Percentiles rank a stretch among this genome's conserved stretches.
phyloP scores from a whole-genome alignment of 2,888 invertebrate genomes.

The Syritta pipiens region DNA sequence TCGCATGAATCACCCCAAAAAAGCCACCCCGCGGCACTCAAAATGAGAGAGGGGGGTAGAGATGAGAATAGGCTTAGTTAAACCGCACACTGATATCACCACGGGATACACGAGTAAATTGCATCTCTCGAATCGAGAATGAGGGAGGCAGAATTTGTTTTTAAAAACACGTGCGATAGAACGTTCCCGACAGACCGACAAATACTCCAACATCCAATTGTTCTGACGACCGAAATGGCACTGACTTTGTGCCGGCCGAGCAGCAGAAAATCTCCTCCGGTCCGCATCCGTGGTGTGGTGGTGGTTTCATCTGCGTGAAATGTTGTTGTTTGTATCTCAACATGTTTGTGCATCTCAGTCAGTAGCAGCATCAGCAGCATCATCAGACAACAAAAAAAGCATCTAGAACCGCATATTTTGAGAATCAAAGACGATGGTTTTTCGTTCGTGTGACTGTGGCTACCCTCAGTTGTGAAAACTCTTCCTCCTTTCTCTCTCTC shows the following conservation, averaged over 20 bases:
- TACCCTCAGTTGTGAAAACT: neutral
- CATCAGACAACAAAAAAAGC: conserved; percentile 40
- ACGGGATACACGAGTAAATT: too few species aligned
- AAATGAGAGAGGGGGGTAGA: neutral
- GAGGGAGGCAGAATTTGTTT: too few species aligned
- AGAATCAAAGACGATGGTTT: conserved; percentile 22
- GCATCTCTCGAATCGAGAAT: conserved; percentile 2
- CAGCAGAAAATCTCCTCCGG: conserved; percentile 47
- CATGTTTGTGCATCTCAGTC: conserved; percentile 13
- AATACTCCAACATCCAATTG: conserved; percentile 64
- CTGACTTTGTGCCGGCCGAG: conserved; percentile 50
- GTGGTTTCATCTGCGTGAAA: neutral
- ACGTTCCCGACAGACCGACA: conserved; percentile 57
- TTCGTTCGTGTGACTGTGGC: conserved; percentile 1
- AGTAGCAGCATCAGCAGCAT: conserved; percentile 3
- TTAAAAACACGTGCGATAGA: conserved; percentile 63
- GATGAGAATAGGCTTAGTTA: neutral
- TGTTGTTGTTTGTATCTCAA: neutral
- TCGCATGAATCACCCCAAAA: conserved; percentile 14
- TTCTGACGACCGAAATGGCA: conserved; percentile 66
- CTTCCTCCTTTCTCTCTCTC: neutral
- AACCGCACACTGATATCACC: too few species aligned
- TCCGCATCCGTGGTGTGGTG: neutral
- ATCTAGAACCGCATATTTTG: conserved; percentile 7
- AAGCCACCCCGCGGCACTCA: neutral